A percentile compares a stretch with the other conserved stretches of the same genome.
These are phyloP conservation scores for Lycopodina hypogea DNA, from an alignment of 37 sponge, comb jelly and placozoan species.

Conservation along the genomic window DNA sequence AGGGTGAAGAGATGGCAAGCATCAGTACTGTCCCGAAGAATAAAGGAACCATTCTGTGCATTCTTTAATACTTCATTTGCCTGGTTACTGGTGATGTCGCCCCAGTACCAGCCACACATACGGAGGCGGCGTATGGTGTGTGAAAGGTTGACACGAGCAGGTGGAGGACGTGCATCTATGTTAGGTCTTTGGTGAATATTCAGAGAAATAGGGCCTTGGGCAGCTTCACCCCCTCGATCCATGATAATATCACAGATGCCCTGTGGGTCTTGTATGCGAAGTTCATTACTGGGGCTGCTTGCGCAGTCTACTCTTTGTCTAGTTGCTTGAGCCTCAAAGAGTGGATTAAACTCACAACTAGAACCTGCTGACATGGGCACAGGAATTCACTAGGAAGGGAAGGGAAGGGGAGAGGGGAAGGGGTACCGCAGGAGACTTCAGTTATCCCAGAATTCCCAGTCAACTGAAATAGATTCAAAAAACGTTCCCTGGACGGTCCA, in stretches of 20 bases:
- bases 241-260: not conserved
- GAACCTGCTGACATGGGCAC: no score
- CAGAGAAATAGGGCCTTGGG: not conserved
- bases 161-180: not conserved
- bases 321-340: no score
- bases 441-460: no score
- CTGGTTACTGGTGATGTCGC: conserved; percentile 69
- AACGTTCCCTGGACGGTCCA: no score
- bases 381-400: no score
- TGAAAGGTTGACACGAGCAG: conserved; percentile 59
- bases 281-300: no score
- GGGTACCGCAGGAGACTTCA: no score
- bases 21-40: conserved; percentile 84
- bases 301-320: no score
- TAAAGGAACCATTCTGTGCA: conserved; percentile 75
- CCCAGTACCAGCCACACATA: conserved; percentile 97
- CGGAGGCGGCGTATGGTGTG: conserved; percentile 67
- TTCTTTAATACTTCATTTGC: conserved; percentile 67
- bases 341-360: no score
- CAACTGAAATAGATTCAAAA: no score
- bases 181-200: not conserved
- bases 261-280: not conserved
- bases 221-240: no score
- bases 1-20: conserved; percentile 86
- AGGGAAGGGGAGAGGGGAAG: no score